These are phyloP conservation scores for Bombylius major DNA, from an alignment of 2,888 invertebrate genomes.

Conservation along the genomic window DNA sequence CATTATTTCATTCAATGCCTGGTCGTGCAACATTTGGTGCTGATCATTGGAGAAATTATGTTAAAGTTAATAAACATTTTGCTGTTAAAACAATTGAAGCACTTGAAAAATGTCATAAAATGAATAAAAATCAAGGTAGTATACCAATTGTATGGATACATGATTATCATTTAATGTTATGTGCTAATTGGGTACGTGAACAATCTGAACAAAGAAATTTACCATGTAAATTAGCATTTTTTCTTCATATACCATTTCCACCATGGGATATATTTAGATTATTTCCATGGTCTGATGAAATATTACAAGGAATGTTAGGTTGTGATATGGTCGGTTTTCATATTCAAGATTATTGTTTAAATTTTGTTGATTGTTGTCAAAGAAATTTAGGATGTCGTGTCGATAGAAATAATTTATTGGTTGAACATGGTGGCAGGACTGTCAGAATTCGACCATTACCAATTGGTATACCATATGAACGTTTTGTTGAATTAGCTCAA, in stretches of 20 bases:
- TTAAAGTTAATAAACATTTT: constrained; percentile 67
- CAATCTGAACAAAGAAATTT: constrained; percentile 66
- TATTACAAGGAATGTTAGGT: constrained; percentile 80
- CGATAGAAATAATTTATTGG: constrained; percentile 72
- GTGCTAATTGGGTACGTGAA: constrained; percentile 82
- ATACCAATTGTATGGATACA: constrained; percentile 82
- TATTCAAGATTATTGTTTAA: constrained; percentile 79
- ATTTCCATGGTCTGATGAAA: constrained; percentile 88
- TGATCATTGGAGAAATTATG: constrained; percentile 74
- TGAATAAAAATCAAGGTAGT: constrained; percentile 34
- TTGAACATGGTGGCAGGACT: constrained; percentile 76
- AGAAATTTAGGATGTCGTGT: constrained; percentile 76
- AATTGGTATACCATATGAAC: constrained; percentile 78
- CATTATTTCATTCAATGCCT: constrained; percentile 85
- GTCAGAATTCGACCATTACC: constrained; percentile 74
- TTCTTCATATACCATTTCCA: constrained; percentile 89
- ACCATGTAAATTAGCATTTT: constrained; percentile 75
- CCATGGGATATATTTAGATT: constrained; percentile 87
- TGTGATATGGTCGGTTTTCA: constrained; percentile 92
- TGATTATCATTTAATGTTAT: constrained; percentile 87
- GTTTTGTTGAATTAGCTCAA: constrained; percentile 69
- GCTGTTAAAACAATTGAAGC: constrained; percentile 67
- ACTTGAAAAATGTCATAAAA: constrained; percentile 40
- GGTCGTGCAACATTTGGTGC: constrained; percentile 71
- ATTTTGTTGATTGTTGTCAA: constrained; percentile 86